Base-by-base conservation (phyloP, 2,888 invertebrate species). In the Callyntrura guangdongensis region DNA sequence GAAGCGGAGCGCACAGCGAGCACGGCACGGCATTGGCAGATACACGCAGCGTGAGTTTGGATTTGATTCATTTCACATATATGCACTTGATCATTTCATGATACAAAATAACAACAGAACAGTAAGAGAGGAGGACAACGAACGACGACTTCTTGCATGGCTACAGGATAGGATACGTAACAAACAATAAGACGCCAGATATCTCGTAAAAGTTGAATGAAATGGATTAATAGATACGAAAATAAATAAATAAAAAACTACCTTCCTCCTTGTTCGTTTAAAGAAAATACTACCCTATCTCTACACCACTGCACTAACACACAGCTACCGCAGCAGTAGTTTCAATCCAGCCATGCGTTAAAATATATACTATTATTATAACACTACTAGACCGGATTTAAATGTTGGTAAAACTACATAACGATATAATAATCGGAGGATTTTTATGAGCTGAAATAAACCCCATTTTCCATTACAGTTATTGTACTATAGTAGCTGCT, bases 371-470 rank as follows among this genome's bases (percentile, higher is more conserved):
- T 53, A 53, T 11, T 69, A 11, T 72, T 25, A 27, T 9, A 20
- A 77, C 20, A 17, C 22, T n/a, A 53, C 53, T 11, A 14, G 12
- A 81, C 20, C 81, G 14, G 27, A 61, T 20, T 82, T 17, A 25
- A 11, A n/a, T 49, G 17, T 17, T 47, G 17, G 12, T n/a, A 17
- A 17, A 74, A 20, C 27, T 22, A 27, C 25, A 25, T 17, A 81
- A 49, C n/a, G 25, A 67, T 47, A 36, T 27, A 53, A 67, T 49
- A 56, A 27, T 56, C 53, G 25, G 59, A 61, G 64, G 67, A 83
- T 49, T 67, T 83, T 84, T 84, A 84, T 84, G n/a, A 53, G 3
- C 69, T 84, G 53, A 84, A 84, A 84, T 84, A 84, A 84, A 84
- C 84, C 84, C 27, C 67, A 69, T 53, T 84, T 69, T 83, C 64